Conservation (phyloP, 2,888 invertebrate genomes). For the Hymenopus coronatus region DNA sequence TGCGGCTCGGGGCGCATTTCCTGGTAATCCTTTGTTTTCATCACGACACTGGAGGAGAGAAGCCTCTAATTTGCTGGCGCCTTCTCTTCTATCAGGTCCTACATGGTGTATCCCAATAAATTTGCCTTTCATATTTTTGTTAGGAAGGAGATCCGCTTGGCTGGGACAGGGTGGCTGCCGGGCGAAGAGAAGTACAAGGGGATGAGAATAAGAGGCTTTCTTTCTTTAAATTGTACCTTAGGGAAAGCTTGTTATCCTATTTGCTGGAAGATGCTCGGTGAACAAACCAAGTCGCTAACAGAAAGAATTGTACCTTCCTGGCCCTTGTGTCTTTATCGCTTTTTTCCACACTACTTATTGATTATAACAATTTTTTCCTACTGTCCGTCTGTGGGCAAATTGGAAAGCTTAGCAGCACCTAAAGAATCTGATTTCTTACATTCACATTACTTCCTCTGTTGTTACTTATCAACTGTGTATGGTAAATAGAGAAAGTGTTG, state of each 20-base stretch:
- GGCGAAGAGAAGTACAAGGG: background rate
- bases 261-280: background rate
- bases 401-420: too few species aligned
- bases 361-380: too few species aligned
- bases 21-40: background rate
- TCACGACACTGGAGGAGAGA: background rate
- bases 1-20: background rate
- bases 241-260: constrained; percentile 28
- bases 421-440: too few species aligned
- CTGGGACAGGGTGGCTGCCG: background rate
- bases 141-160: background rate
- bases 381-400: too few species aligned
- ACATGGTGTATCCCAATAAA: background rate
- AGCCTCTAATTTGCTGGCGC: background rate
- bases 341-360: too few species aligned
- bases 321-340: background rate
- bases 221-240: constrained; percentile 25
- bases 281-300: background rate
- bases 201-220: constrained; percentile 6
- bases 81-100: background rate
- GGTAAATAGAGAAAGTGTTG: too few species aligned
- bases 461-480: too few species aligned
- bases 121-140: constrained; percentile 24
- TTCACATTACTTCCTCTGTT: too few species aligned
- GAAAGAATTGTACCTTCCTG: background rate